These are phyloP conservation scores for Microplitis mediator DNA, from an alignment of 1,140 invertebrate genomes.

Conservation along the genomic window DNA sequence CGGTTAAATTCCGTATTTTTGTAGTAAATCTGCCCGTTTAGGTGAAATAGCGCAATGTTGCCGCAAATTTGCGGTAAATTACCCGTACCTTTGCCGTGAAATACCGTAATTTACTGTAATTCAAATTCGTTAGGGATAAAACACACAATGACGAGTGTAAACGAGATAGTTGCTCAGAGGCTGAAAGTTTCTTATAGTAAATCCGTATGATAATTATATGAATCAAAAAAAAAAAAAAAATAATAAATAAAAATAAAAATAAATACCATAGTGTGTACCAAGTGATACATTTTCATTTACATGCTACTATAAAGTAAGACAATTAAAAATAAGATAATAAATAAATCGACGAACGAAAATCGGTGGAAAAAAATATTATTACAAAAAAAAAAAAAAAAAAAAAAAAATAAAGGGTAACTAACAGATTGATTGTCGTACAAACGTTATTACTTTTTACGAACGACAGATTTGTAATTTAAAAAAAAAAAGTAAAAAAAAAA, in stretches of 20 bases:
- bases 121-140: no score
- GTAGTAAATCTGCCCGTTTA: no score
- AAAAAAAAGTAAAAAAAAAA: background rate
- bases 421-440: constrained; percentile 1
- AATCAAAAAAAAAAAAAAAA: background rate
- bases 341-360: background rate
- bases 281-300: background rate
- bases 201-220: constrained; percentile 3
- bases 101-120: no score
- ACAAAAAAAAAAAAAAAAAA: background rate
- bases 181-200: constrained; percentile 2
- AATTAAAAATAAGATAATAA: background rate
- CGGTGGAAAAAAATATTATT: background rate
- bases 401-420: background rate
- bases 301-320: background rate
- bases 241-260: background rate
- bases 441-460: background rate
- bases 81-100: no score
- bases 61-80: no score
- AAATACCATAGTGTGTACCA: background rate
- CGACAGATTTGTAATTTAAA: background rate
- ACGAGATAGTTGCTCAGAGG: constrained; percentile 7
- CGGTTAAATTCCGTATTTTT: no score
- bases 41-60: no score
- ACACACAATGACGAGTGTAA: background rate